Conservation (phyloP, 2,113 vertebrate species). For the Rallus limicola region DNA sequence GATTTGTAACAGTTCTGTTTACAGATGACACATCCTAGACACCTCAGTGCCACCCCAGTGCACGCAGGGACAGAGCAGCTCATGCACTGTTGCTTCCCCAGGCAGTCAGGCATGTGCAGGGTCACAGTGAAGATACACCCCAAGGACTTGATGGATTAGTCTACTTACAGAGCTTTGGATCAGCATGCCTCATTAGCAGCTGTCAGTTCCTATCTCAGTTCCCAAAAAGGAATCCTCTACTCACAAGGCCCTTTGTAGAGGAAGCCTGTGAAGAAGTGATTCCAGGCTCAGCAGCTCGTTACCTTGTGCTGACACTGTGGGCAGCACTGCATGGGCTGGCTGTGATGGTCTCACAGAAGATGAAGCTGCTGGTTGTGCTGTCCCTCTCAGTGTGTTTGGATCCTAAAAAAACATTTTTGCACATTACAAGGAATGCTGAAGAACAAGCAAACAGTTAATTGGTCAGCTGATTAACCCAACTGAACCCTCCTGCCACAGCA, state of each 20-base stretch:
- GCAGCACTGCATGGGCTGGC: constrained; percentile 53
- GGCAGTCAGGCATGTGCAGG: not conserved
- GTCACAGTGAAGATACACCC: not conserved
- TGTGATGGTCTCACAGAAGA: constrained; percentile 74
- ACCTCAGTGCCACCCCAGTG: not conserved
- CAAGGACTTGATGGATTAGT: not conserved
- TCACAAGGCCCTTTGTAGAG: not conserved
- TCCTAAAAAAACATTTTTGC: constrained; percentile 77
- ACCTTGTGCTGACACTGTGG: constrained; percentile 73
- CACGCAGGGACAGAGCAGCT: not conserved
- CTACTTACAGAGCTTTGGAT: not conserved
- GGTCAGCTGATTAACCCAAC: not conserved
- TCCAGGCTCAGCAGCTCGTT: not conserved
- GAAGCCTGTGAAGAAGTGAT: not conserved
- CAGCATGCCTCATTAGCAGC: not conserved
- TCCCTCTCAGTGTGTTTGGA: constrained; percentile 68
- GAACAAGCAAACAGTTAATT: not conserved
- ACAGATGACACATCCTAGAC: not conserved
- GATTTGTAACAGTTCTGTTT: not conserved
- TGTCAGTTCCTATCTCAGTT: not conserved
- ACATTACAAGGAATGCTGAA: not conserved
- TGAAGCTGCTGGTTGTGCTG: constrained; percentile 59
- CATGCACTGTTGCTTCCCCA: not conserved
- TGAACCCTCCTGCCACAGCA: not conserved
- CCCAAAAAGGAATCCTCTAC: not conserved